Evolutionary conservation across 2,888 invertebrate species (phyloP), one percentile per base, ranked within the genome.

Genomic region (Hydroisotoma schaefferi): DNA sequence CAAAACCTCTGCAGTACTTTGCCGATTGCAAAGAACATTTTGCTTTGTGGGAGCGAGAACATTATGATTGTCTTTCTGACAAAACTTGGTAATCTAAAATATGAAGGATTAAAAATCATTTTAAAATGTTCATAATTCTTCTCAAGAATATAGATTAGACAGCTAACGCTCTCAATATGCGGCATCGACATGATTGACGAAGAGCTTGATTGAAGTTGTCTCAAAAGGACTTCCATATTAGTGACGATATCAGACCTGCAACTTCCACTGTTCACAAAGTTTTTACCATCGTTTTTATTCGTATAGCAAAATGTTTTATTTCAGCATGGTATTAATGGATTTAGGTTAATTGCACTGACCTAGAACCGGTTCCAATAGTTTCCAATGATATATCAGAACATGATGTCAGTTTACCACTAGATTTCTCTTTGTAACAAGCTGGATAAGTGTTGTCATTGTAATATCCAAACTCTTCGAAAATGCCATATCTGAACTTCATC

Each of bases 401-500:
- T 5, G 46, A 3, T 3, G 46, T 46, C 3, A 46, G 20, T 5
- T 25, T 12, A 12, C 20, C 6, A 23, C 8, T 46, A 6, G 6
- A 75, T 46, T 74, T 73, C 18, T 47, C 25, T 1, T 18, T 46
- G 71, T 81, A 82, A 70, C 83, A 84, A 57, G 79, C 76, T 0
- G 84, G 82, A 73, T 83, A 84, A 20, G 81, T 77, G 1, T 78
- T 77, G 73, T 84, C 84, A 28, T 78, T 79, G 33, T 75, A 75
- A 72, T 80, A 83, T 0, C 84, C 84, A 58, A 81, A 80, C 73
- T 85, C 85, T 68, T 85, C 85, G 74, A 85, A 86, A 2, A 85
- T 81, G 1, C 86, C 85, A 76, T 85, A 86, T 1, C 85, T 80
- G 72, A 83, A 84, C 76, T 83, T 85, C 1, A 82, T 81, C 80